Conservation (phyloP, 1,140 invertebrate species). For the Limonius californicus region DNA sequence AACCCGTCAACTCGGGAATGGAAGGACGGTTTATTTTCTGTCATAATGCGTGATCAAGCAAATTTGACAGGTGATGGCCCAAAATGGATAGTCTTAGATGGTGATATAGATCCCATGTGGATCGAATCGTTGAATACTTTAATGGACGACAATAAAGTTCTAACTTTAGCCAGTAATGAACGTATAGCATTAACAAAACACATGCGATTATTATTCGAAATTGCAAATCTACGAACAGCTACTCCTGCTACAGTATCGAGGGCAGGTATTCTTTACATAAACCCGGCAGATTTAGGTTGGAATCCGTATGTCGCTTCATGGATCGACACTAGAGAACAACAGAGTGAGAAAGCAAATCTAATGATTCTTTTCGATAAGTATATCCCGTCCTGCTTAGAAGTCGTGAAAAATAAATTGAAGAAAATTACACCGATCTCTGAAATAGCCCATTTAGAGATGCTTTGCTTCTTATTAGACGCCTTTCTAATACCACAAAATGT, state of each 20-base stretch:
- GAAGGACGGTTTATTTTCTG: conserved; percentile 93
- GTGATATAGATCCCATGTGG: conserved; percentile 97
- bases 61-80: conserved; percentile 81
- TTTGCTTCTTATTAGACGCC: conserved; percentile 85
- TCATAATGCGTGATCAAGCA: conserved; percentile 89
- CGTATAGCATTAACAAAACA: conserved; percentile 84
- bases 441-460: conserved; percentile 85
- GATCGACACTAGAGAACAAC: conserved; percentile 76
- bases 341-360: conserved; percentile 73
- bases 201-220: conserved; percentile 93
- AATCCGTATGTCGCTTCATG: conserved; percentile 91
- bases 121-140: conserved; percentile 90
- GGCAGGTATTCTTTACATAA: conserved; percentile 87
- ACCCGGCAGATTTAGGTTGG: conserved; percentile 94
- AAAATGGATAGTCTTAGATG: conserved; percentile 95
- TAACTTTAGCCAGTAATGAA: conserved; percentile 92
- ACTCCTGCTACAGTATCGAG: conserved; percentile 94
- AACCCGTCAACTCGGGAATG: conserved; percentile 94
- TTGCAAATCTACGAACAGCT: conserved; percentile 86
- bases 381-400: conserved; percentile 80
- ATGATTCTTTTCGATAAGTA: conserved; percentile 93
- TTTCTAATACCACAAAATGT: conserved; percentile 77
- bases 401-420: conserved; percentile 74
- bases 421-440: conserved; percentile 90
- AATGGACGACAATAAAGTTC: conserved; percentile 83